Conservation (phyloP, 2,797 vertebrate species). For the Acrocephalus scirpaceus region DNA sequence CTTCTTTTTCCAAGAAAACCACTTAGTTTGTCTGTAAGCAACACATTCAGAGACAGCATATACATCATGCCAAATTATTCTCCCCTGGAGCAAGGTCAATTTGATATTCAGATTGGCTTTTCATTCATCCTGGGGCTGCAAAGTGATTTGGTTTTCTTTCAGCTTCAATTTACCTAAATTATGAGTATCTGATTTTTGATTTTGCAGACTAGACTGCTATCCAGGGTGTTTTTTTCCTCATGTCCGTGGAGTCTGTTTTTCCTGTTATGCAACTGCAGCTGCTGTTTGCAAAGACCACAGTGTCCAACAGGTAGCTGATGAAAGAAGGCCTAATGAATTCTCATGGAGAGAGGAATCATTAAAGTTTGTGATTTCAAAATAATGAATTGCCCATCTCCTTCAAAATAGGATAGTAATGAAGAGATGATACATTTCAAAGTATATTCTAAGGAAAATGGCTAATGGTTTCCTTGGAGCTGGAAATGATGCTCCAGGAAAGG, state of each 20-base stretch:
- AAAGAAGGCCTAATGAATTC: conserved; percentile 58
- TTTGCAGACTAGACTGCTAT: conserved; percentile 39
- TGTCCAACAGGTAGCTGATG: background rate
- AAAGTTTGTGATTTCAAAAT: conserved; percentile 40
- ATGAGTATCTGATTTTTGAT: conserved; percentile 17
- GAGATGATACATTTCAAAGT: background rate
- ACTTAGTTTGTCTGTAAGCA: conserved; percentile 1
- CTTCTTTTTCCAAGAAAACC: background rate
- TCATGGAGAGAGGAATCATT: conserved; percentile 43
- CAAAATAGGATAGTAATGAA: conserved; percentile 6
- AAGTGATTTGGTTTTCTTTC: conserved; percentile 53
- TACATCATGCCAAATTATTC: conserved; percentile 50
- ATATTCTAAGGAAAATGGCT: background rate
- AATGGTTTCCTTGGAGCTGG: background rate
- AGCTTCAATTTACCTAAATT: conserved; percentile 27
- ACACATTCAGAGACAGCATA: background rate
- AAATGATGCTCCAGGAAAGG: background rate
- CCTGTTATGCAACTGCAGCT: conserved; percentile 13
- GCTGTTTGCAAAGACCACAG: conserved; percentile 22
- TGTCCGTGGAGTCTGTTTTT: background rate
- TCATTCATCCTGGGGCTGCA: conserved; percentile 30
- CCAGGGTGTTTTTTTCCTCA: conserved; percentile 1
- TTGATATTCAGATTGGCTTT: conserved; percentile 57
- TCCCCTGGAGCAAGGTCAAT: conserved; percentile 31
- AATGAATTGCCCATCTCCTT: background rate